These are phyloP conservation scores for Aphaenogaster floridana DNA, from an alignment of 1,140 invertebrate species.

Conservation along the genomic window DNA sequence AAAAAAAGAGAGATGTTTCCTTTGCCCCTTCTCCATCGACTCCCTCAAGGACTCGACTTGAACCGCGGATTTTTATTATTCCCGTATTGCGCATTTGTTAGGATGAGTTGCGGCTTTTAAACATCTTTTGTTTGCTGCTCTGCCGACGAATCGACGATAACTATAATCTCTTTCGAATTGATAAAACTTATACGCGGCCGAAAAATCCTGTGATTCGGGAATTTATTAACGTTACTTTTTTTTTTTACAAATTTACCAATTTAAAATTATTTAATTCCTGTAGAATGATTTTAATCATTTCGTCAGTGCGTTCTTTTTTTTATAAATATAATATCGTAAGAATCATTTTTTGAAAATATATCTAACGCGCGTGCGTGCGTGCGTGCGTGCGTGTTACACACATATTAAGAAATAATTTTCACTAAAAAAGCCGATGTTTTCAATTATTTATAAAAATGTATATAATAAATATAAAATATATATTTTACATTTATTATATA, in stretches of 20 bases:
- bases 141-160: constrained; percentile 19
- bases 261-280: background rate
- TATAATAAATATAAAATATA: too few species aligned
- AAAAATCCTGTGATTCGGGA: background rate
- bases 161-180: background rate
- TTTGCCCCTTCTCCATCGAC: background rate
- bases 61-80: background rate
- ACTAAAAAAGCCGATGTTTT: too few species aligned
- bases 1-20: background rate
- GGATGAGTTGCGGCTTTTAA: background rate
- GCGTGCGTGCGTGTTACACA: too few species aligned
- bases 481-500: too few species aligned
- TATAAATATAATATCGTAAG: background rate
- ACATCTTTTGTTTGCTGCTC: background rate
- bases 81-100: background rate
- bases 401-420: too few species aligned
- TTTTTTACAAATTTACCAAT: background rate
- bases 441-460: too few species aligned
- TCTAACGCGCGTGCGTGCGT: background rate
- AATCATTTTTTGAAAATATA: too few species aligned
- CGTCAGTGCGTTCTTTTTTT: background rate
- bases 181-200: background rate
- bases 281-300: background rate
- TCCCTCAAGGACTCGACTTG: background rate
- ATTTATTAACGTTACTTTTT: too few species aligned